Evolutionary conservation across 2,888 invertebrate species (phyloP).

Genomic region (Pedicia rivosa): DNA sequence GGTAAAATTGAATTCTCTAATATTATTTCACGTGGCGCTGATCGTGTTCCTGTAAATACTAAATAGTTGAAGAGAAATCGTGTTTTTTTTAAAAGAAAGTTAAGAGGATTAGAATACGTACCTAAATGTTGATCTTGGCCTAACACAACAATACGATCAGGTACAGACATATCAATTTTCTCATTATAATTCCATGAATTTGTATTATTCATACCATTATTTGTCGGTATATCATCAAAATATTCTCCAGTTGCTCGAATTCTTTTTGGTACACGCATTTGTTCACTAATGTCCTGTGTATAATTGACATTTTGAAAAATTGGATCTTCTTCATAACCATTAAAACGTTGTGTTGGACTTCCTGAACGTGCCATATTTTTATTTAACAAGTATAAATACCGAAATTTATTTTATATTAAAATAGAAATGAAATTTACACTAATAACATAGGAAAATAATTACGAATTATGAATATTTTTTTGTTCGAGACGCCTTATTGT

Average conservation of each 20-base stretch:
- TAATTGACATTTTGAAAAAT: constrained; percentile 40
- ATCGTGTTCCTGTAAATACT: constrained; percentile 48
- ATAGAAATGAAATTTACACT: too few relatives aligned
- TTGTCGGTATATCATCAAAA: constrained; percentile 44
- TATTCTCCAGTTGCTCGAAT: constrained; percentile 59
- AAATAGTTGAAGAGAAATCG: not conserved
- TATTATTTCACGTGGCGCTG: constrained; percentile 73
- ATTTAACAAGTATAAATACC: too few relatives aligned
- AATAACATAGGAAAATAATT: too few relatives aligned
- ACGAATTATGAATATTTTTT: too few relatives aligned
- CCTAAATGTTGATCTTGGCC: constrained; percentile 54
- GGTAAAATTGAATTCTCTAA: constrained; percentile 67
- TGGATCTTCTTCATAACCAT: constrained; percentile 46
- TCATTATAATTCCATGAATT: constrained; percentile 51
- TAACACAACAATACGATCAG: constrained; percentile 79
- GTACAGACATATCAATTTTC: constrained; percentile 82
- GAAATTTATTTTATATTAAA: too few relatives aligned
- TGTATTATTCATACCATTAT: constrained; percentile 38
- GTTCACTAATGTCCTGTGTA: constrained; percentile 60
- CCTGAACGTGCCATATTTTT: constrained; percentile 47
- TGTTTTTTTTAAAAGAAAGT: constrained; percentile 9
- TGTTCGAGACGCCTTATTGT: too few relatives aligned
- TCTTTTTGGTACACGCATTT: constrained; percentile 67
- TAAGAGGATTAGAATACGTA: constrained; percentile 1
- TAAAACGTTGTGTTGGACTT: constrained; percentile 43